These are phyloP conservation scores for Falco columbarius DNA, from an alignment of 2,797 vertebrate species.

Conservation along the genomic window DNA sequence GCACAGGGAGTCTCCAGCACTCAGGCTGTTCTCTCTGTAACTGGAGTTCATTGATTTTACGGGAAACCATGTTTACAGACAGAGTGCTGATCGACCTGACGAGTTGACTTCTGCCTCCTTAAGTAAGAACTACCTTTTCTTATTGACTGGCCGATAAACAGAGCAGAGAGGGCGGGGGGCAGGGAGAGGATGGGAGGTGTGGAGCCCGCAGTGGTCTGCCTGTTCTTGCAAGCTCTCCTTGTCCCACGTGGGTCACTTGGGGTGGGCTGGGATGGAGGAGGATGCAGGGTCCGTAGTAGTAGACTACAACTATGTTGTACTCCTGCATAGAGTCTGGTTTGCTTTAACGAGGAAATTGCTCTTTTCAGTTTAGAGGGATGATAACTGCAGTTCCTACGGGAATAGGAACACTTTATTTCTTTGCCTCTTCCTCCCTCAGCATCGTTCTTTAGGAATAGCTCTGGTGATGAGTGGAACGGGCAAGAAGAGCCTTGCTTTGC, in stretches of 20 bases:
- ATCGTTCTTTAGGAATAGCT: neutral
- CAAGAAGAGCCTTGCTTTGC: neutral
- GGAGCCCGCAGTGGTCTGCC: neutral
- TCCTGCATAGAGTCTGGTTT: neutral
- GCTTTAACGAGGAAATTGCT: neutral
- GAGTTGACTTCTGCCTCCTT: slow-evolving; percentile 98
- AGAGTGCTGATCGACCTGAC: slow-evolving; percentile 98
- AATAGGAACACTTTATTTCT: neutral
- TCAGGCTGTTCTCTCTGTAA: slow-evolving; percentile 81
- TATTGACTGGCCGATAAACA: slow-evolving; percentile 87
- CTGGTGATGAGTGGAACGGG: neutral
- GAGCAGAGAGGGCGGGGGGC: slow-evolving; percentile 50
- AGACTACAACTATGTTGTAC: neutral
- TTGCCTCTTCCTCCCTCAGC: neutral
- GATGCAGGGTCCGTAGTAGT: rapidly evolving
- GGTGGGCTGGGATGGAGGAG: neutral
- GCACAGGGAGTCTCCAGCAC: slow-evolving; percentile 7
- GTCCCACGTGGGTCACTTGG: rapidly evolving
- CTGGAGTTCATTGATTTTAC: slow-evolving; percentile 99
- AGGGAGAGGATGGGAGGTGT: neutral
- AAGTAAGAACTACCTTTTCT: slow-evolving; percentile 89
- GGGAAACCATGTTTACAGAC: slow-evolving; percentile 99
- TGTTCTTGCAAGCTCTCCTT: neutral
- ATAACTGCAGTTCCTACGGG: neutral
- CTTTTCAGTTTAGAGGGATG: neutral